These are phyloP conservation scores for Lasioglossum leucozonium DNA, from an alignment of 2,888 invertebrate genomes.

Conservation along the genomic window DNA sequence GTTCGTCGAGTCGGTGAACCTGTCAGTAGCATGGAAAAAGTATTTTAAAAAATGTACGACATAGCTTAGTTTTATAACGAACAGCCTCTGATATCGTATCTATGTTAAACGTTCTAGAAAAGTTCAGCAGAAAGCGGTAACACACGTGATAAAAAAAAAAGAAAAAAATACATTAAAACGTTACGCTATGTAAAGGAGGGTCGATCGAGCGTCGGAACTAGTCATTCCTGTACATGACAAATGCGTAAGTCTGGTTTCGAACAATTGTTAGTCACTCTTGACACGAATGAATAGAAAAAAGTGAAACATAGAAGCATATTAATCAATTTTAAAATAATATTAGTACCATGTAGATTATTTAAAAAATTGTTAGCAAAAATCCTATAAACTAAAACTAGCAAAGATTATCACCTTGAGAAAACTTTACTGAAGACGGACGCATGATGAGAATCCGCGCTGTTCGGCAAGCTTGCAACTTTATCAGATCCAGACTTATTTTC, in stretches of 20 bases:
- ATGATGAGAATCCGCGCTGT: constrained; percentile 88
- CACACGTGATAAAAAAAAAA: constrained; percentile 38
- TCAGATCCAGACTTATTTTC: constrained; percentile 86
- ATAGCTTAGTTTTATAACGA: constrained; percentile 22
- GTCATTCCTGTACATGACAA: constrained; percentile 37
- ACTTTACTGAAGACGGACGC: constrained; percentile 95
- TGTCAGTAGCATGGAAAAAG: background rate
- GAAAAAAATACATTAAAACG: constrained; percentile 43
- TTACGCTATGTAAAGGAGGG: constrained; percentile 41
- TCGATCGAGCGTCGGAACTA: constrained; percentile 27
- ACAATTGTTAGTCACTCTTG: constrained; percentile 61
- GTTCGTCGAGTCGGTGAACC: background rate
- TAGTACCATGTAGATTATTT: constrained; percentile 46
- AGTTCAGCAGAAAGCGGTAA: constrained; percentile 61
- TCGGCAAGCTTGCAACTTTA: constrained; percentile 86
- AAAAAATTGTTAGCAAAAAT: constrained; percentile 29
- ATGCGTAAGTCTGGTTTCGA: constrained; percentile 43
- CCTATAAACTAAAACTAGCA: constrained; percentile 5
- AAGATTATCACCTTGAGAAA: constrained; percentile 91
- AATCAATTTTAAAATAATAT: constrained; percentile 54
- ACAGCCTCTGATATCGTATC: constrained; percentile 55
- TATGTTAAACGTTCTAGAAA: constrained; percentile 51
- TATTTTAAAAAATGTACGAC: background rate
- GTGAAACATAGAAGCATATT: constrained; percentile 63
- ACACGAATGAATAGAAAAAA: constrained; percentile 45